Conservation (phyloP, 2,888 invertebrate genomes). For the Lapara coniferarum region DNA sequence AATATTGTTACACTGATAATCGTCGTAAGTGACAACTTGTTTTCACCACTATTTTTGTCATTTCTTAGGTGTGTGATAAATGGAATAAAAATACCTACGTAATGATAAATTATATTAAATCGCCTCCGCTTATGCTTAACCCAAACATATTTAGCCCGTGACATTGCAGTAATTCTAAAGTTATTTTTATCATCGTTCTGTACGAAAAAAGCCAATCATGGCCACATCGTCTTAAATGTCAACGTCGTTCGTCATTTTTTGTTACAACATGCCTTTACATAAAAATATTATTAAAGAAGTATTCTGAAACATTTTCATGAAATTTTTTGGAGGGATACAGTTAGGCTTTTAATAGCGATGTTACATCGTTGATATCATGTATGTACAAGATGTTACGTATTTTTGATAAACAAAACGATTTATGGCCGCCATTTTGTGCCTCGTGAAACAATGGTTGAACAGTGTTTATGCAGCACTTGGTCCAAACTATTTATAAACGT, state of each 20-base stretch:
- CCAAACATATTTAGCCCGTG: background rate
- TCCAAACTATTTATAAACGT: too few species aligned
- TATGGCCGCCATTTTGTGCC: too few species aligned
- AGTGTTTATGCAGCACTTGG: too few species aligned
- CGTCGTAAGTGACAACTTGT: too few species aligned
- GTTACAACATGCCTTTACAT: constrained; percentile 1
- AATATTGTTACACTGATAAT: too few species aligned
- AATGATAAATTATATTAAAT: background rate
- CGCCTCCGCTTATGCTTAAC: background rate
- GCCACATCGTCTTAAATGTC: constrained; percentile 6
- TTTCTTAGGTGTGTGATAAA: too few species aligned
- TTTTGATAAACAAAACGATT: too few species aligned
- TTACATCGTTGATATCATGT: too few species aligned
- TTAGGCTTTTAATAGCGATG: background rate
- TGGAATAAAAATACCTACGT: too few species aligned
- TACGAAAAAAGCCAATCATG: constrained; percentile 19
- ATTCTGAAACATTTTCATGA: background rate
- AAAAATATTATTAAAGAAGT: background rate
- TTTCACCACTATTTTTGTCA: too few species aligned
- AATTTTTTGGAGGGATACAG: background rate
- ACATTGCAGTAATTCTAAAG: constrained; percentile 14
- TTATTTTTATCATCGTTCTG: constrained; percentile 20
- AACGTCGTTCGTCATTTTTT: background rate
- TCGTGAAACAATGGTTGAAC: too few species aligned
- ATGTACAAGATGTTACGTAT: too few species aligned